Evolutionary conservation across 1,140 invertebrate species (phyloP).

Genomic region (Pteromalus puparum): DNA sequence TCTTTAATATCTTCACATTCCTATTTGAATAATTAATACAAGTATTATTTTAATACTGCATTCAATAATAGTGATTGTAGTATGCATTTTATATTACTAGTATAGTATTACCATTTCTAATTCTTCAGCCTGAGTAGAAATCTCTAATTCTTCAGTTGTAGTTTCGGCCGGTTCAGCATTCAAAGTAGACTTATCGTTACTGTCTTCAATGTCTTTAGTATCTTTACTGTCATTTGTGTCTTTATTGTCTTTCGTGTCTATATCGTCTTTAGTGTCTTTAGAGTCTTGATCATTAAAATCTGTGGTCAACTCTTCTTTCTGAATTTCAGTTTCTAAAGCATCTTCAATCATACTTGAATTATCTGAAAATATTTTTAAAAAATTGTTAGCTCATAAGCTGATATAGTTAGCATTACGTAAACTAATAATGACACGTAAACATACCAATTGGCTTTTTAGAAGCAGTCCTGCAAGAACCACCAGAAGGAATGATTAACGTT

Average conservation of each 20-base stretch:
- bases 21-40: constrained; percentile 18
- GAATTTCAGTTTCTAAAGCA: constrained; percentile 45
- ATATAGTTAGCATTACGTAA: constrained; percentile 11
- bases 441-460: constrained; percentile 68
- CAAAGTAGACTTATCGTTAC: constrained; percentile 50
- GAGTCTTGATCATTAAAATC: constrained; percentile 15
- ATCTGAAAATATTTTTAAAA: constrained; percentile 29
- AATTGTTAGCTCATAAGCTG: constrained; percentile 16
- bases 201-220: constrained; percentile 62
- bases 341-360: constrained; percentile 39
- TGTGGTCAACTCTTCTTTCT: constrained; percentile 38
- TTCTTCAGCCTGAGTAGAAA: constrained; percentile 46
- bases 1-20: constrained; percentile 55
- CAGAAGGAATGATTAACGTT: constrained; percentile 80
- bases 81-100: neutral
- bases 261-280: neutral
- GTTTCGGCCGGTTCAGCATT: neutral
- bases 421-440: constrained; percentile 45
- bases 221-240: constrained; percentile 62
- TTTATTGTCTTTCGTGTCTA: constrained; percentile 7
- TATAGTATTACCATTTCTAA: constrained; percentile 45
- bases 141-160: constrained; percentile 32
- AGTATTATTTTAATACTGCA: neutral
- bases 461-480: constrained; percentile 56
- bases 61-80: neutral